Evolutionary conservation across 2,888 invertebrate species (phyloP).

Genomic region (Drosophila emarginata): DNA sequence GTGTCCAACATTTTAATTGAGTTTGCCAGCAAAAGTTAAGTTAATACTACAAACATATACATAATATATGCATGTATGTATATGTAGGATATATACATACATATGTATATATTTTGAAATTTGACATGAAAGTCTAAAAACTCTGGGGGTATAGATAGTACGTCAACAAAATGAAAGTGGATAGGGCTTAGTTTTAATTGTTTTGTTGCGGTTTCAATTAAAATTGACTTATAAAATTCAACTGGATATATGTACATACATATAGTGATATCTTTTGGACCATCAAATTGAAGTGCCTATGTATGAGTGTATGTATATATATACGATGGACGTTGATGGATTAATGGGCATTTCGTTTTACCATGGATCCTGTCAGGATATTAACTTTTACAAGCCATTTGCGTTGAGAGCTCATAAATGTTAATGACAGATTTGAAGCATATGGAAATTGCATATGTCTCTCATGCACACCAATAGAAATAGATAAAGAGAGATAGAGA

Average conservation of each 20-base stretch:
- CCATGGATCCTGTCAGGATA: constrained; percentile 12
- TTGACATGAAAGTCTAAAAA: neutral
- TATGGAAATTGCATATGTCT: constrained; percentile 11
- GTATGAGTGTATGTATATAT: neutral
- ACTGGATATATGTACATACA: neutral
- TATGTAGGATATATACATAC: neutral
- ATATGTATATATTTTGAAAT: constrained; percentile 11
- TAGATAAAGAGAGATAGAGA: neutral
- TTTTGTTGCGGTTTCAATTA: constrained; percentile 71
- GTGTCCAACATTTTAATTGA: constrained; percentile 72
- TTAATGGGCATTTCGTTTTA: constrained; percentile 39
- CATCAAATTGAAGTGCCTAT: constrained; percentile 52
- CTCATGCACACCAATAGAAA: neutral
- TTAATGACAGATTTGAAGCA: constrained; percentile 29
- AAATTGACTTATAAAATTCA: constrained; percentile 59
- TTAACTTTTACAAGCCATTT: constrained; percentile 51
- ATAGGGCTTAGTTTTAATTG: constrained; percentile 66
- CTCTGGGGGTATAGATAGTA: neutral
- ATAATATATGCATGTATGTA: neutral
- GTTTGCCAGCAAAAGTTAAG: constrained; percentile 70
- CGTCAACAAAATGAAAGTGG: constrained; percentile 7
- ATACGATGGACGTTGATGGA: constrained; percentile 43
- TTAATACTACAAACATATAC: constrained; percentile 47
- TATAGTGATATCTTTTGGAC: neutral
- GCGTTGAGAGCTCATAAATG: constrained; percentile 34